Conservation (phyloP, 2,797 vertebrate genomes). For the Myripristis jacobus region DNA sequence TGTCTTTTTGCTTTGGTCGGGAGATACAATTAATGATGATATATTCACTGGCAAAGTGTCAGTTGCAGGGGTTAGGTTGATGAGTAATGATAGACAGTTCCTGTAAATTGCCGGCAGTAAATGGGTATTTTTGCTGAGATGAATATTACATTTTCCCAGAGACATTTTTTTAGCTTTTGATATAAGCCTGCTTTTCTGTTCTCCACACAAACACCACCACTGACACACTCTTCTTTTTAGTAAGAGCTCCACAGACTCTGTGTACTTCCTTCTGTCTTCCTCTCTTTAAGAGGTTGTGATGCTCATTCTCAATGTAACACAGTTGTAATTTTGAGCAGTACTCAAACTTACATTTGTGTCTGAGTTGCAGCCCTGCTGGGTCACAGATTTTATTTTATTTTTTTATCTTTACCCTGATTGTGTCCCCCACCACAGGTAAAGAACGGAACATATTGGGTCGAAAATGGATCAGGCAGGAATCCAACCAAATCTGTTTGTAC, state of each 20-base stretch:
- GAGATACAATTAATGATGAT: constrained; percentile 28
- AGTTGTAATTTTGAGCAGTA: neutral
- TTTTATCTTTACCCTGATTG: constrained; percentile 1
- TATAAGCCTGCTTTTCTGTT: constrained; percentile 21
- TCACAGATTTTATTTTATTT: constrained; percentile 21
- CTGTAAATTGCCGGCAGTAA: constrained; percentile 19
- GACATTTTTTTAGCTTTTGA: constrained; percentile 19
- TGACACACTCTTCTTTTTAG: neutral
- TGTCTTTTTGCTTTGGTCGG: constrained; percentile 1
- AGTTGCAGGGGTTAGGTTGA: constrained; percentile 36
- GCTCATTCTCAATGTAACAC: too few species aligned
- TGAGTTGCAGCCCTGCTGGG: constrained; percentile 18
- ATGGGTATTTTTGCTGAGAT: constrained; percentile 35
- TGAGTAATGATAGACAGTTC: constrained; percentile 38
- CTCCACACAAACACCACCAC: constrained; percentile 7
- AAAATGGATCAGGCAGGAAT: constrained; percentile 69
- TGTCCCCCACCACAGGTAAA: constrained; percentile 33
- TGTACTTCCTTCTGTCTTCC: neutral
- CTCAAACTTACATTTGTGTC: neutral
- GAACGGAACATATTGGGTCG: constrained; percentile 26
- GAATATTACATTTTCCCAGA: constrained; percentile 28
- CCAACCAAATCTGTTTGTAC: constrained; percentile 48
- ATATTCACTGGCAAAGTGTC: constrained; percentile 32
- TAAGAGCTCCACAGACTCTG: neutral
- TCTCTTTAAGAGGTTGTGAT: neutral